Percentiles rank a stretch among this genome's conserved stretches.
These are phyloP conservation scores for Merluccius polli DNA, from an alignment of 2,797 vertebrate genomes.

Conservation along the genomic window DNA sequence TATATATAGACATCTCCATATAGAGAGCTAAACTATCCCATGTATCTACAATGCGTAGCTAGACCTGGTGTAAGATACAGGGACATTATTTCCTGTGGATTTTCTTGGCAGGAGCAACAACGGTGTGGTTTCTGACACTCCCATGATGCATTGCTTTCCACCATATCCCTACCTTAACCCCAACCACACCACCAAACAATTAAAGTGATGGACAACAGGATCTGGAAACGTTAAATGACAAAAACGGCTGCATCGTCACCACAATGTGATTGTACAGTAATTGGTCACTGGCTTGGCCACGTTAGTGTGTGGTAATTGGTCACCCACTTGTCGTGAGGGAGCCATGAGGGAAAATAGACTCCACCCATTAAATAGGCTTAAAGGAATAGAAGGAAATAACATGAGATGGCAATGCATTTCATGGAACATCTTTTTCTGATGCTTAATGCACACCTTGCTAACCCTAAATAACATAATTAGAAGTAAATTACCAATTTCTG, in stretches of 20 bases:
- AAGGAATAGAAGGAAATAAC: neutral
- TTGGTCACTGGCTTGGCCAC: too few relatives aligned
- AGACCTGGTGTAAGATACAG: neutral
- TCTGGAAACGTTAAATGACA: neutral
- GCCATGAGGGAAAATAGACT: neutral
- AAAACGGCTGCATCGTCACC: too few relatives aligned
- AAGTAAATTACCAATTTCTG: neutral
- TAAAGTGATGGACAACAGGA: too few relatives aligned
- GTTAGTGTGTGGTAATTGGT: too few relatives aligned
- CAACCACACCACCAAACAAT: neutral
- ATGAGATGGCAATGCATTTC: neutral
- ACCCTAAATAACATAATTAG: neutral
- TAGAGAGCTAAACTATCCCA: neutral
- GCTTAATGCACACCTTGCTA: neutral
- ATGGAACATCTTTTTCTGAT: neutral
- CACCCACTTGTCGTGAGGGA: too few relatives aligned
- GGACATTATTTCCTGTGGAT: neutral
- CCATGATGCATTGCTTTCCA: neutral
- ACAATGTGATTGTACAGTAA: too few relatives aligned
- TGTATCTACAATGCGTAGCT: neutral
- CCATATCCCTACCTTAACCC: too few relatives aligned
- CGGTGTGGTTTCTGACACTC: neutral
- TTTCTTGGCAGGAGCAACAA: neutral
- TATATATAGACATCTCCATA: neutral
- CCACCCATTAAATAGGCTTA: too few relatives aligned